Conservation (phyloP, 2,113 vertebrate genomes). For the Oryzias melastigma region DNA sequence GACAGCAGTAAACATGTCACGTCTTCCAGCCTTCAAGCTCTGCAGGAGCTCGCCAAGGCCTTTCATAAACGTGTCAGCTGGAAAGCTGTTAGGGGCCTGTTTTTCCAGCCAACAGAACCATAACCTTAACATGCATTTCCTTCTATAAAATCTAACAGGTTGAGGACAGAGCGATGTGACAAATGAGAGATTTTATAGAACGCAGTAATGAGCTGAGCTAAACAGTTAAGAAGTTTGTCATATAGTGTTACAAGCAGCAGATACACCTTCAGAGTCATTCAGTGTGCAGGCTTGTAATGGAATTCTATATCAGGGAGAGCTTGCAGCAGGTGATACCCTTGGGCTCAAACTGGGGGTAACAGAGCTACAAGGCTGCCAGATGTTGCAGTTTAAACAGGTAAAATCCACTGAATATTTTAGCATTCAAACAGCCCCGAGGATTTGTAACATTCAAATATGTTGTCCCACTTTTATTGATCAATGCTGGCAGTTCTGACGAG, state of each 20-base stretch:
- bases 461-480: conserved; percentile 20
- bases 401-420: conserved; percentile 21
- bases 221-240: too few species aligned
- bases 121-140: not conserved
- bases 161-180: not conserved
- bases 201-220: too few species aligned
- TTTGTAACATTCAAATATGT: not conserved
- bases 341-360: conserved; percentile 17
- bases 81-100: conserved; percentile 24
- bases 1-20: conserved; percentile 60
- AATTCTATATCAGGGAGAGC: conserved; percentile 43
- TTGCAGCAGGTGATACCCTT: conserved; percentile 28
- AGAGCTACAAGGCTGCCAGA: conserved; percentile 41
- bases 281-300: conserved; percentile 17
- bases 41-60: conserved; percentile 44
- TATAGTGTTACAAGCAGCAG: too few species aligned
- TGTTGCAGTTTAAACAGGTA: conserved; percentile 23
- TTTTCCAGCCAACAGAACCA: conserved; percentile 40
- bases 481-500: conserved; percentile 17
- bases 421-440: conserved; percentile 1
- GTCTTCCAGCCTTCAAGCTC: conserved; percentile 29
- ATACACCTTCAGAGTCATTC: conserved; percentile 8
- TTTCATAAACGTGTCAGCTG: conserved; percentile 47
- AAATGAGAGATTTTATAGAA: too few species aligned
- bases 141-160: not conserved